Evolutionary conservation across 2,888 invertebrate genomes (phyloP), one percentile per base, ranked within the genome.

Genomic region (Eubasilissa splendida): DNA sequence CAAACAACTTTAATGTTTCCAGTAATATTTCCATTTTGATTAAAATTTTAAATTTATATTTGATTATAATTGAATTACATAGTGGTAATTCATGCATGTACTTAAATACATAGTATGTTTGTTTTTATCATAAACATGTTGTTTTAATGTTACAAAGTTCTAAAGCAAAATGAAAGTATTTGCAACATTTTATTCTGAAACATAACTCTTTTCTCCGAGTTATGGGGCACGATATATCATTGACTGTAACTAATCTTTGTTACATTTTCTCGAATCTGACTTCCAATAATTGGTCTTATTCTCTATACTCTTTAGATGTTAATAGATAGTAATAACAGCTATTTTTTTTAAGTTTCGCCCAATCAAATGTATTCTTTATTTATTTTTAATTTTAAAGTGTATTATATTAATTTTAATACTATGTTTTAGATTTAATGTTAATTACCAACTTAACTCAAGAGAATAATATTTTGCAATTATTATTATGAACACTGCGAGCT

Each of bases 381-480:
- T 68, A 68, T 68, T 68, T 52, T 68, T 68, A 68, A 68, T 68
- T 68, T n/a, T 68, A 68, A 68, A 68, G 4, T 68, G 68, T 68
- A 68, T 68, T 50, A 68, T 50, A 68, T 14, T 68, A 68, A 50
- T 68, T 68, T 68, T 68, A 68, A 68, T 50, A 1, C 9, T 50
- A 68, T 33, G 31, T 12, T 12, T 12, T 12, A 63, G 31, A 63
- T 33, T 63, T 31, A 63, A 63, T 63, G 42, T 5, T 60, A 60
- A 60, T 60, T 9, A 33, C 42, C 63, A 63, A 31, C 11, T 33
- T 31, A 42, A 63, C 11, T 31, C 31, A 63, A 63, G 7, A 33
- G 7, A 11, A 63, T 12, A 33, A n/a, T 63, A 5, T 63, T 63
- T 63, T 63, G 4, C 11, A 33, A 12, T 10, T 63, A 33, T 33